phyloP scores from a whole-genome alignment of 1,140 invertebrate genomes.

The Marisa cornuarietis region DNA sequence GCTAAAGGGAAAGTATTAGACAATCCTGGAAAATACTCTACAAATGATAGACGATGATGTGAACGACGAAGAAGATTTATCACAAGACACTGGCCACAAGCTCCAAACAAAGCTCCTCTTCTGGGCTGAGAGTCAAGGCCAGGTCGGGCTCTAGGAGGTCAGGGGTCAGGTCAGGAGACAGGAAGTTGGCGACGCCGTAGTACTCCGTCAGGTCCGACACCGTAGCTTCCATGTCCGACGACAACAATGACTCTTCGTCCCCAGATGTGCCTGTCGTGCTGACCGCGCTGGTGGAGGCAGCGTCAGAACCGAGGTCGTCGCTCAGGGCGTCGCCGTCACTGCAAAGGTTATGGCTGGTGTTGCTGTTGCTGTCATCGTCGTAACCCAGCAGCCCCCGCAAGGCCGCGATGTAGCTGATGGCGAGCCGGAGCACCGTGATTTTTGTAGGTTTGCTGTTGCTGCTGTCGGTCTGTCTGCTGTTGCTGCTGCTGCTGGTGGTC shows the following conservation, averaged over 20 bases:
- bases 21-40: no score
- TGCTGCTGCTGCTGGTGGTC: slow-evolving; percentile 70
- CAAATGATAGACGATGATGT: no score
- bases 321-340: neutral
- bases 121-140: slow-evolving; percentile 9
- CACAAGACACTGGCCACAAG: slow-evolving; percentile 20
- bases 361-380: slow-evolving; percentile 17
- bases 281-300: slow-evolving; percentile 21
- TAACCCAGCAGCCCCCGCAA: slow-evolving; percentile 68
- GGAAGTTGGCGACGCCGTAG: neutral
- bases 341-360: neutral
- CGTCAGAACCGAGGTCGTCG: slow-evolving; percentile 33
- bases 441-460: slow-evolving; percentile 76
- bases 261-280: slow-evolving; percentile 27
- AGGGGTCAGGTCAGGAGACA: neutral
- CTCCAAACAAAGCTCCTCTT: slow-evolving; percentile 18
- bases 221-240: slow-evolving; percentile 21
- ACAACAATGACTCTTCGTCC: slow-evolving; percentile 31
- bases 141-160: slow-evolving; percentile 1
- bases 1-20: no score
- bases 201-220: slow-evolving; percentile 9
- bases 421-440: slow-evolving; percentile 84
- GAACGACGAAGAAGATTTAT: neutral
- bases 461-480: slow-evolving; percentile 76
- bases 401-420: slow-evolving; percentile 87